phyloP scores from a whole-genome alignment of 2,113 vertebrate species.

The Halcyon senegalensis region DNA sequence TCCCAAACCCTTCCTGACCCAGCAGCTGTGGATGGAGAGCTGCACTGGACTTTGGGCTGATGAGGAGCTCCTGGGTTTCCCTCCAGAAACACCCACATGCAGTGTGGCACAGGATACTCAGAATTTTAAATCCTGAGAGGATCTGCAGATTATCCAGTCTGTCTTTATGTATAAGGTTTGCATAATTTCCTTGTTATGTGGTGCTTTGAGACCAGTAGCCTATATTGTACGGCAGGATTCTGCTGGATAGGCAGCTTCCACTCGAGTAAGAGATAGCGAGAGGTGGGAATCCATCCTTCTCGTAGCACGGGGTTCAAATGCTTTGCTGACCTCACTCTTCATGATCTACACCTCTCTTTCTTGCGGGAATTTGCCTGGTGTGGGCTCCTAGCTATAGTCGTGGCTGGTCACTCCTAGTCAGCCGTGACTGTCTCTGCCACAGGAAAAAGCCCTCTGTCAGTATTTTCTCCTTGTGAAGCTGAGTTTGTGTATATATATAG shows the following conservation, averaged over 20 bases:
- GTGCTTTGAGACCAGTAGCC: not conserved
- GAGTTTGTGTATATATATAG: not conserved
- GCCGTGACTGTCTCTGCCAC: not conserved
- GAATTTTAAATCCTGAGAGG: not conserved
- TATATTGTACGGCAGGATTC: not conserved
- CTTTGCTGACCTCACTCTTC: not conserved
- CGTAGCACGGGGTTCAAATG: accelerated
- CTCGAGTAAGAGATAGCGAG: not conserved
- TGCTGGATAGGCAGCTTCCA: not conserved
- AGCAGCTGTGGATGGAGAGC: not conserved
- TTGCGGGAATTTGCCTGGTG: not conserved
- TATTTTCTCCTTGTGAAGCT: not conserved
- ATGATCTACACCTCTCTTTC: not conserved
- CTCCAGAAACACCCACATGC: accelerated
- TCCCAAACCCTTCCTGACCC: not conserved
- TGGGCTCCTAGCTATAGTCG: not conserved
- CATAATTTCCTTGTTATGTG: not conserved
- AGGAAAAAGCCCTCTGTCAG: not conserved
- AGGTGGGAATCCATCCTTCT: not conserved
- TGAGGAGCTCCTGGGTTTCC: not conserved
- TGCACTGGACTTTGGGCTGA: not conserved
- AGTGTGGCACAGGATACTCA: not conserved
- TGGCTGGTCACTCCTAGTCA: not conserved
- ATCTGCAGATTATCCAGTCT: not conserved
- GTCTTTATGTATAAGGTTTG: not conserved